Evolutionary conservation across 2,888 invertebrate species (phyloP), one percentile per base, ranked within the genome.

Genomic region (Drosophila helvetica): DNA sequence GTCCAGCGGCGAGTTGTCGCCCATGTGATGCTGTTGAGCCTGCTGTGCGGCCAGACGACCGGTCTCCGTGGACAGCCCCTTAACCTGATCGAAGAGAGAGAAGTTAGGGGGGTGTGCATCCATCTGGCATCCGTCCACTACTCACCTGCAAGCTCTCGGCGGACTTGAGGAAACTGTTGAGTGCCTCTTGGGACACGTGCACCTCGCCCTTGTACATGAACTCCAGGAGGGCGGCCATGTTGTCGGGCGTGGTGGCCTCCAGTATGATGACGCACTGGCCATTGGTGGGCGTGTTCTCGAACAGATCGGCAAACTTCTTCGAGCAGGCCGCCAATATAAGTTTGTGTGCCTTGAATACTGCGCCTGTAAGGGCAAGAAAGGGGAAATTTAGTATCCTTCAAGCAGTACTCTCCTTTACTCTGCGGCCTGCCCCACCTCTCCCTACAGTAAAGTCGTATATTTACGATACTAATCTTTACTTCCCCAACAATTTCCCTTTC

Each of bases 121-220:
- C 8, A 8, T 27, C 27, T 2, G 8, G n/a, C 7, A 7, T 2
- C 6, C 2, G 2, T n/a, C 1, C 51, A 9, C 61, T 27, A 33
- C 86, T 80, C 88, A 96, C 96, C 94, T 97, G 97, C 89, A 97
- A 94, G 92, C 96, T 96, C 93, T 97, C 97, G 62, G 97, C 97
- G 80, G 97, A 97, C 93, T 97, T 97, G 77, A 97, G 94, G 92
- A 97, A 97, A 92, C 97, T 96, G 90, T 96, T 96, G 84, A 97
- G 94, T 79, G 96, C 96, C 92, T 97, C 97, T 93, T 97, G 97
- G 87, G 97, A 97, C 89, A 97, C 97, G 92, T 97, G 97, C 85
- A 97, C 97, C 93, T 97, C 97, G 68, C 97, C 97, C 92, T 97
- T 97, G 93, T 97, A 97, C 97, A 97, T 97, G 92, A 97, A 97